Base-by-base conservation (phyloP, 2,113 vertebrate genomes). In the Falcunculus frontatus region DNA sequence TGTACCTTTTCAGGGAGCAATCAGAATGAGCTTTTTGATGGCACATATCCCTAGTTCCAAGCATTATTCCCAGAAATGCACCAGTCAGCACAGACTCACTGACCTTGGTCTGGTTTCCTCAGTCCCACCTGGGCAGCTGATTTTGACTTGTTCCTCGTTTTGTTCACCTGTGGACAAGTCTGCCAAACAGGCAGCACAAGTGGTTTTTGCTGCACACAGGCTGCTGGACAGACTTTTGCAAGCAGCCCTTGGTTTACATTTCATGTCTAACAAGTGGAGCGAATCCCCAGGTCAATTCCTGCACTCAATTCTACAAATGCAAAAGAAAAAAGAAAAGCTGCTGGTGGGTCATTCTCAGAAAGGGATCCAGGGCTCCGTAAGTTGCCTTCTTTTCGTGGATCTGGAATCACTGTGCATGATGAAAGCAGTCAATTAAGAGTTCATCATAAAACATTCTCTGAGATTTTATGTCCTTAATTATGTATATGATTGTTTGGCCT, bases 391-490 rank as follows among this genome's bases (percentile, higher is more conserved):
- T 37, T 69, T 91, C 29, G 32, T 1, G 3, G 84, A 55, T 55
- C 75, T 91, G 78, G 50, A 93, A 88, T 22, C 81, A 57, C 77
- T 67, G 42, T 44, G 35, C 0, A 1, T 0, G 3, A 83, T 76
- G 87, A 85, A 93, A 95, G 87, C 78, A 41, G 33, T 33, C 60
- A 81, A 33, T 81, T 63, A 93, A 84, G 73, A 88, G 83, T 30
- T 74, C 76, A 67, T 75, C 77, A 63, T 59, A 78, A 93, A 95
- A 86, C 56, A 41, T 17, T 30, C 83, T 74, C 25, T 4, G 86
- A 89, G 35, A 93, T 81, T 90, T 88, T 67, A 81, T 47, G 47
- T 78, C 39, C 91, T 84, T 59, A 93, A 89, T 95, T 81, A 93
- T 41, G 35, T 47, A 35, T 77, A 87, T 7, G 22, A 90, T 77